Evolutionary conservation across 1,140 invertebrate genomes (phyloP).

Genomic region (Megathymus violae): DNA sequence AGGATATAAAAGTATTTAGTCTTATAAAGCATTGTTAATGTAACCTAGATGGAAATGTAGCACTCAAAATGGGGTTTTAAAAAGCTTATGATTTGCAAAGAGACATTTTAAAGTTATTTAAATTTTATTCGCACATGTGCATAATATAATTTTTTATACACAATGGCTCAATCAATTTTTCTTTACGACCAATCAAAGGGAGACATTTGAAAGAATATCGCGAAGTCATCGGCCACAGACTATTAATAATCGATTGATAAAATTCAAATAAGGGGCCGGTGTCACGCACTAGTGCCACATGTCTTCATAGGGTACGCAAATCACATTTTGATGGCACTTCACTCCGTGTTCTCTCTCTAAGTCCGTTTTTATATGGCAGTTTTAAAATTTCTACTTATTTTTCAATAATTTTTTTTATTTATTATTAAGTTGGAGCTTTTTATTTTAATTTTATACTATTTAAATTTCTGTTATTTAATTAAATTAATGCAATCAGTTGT

Average conservation of each 20-base stretch:
- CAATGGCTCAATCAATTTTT: slow-evolving; percentile 85
- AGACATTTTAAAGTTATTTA: not conserved
- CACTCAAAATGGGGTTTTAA: not conserved
- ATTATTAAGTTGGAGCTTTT: too few relatives aligned
- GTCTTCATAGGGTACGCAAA: slow-evolving; percentile 30
- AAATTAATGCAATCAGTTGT: too few relatives aligned
- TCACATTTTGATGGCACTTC: slow-evolving; percentile 26
- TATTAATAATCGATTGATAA: slow-evolving; percentile 84
- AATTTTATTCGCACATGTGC: slow-evolving; percentile 38
- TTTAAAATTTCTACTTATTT: too few relatives aligned
- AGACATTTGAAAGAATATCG: slow-evolving; percentile 83
- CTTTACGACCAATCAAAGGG: slow-evolving; percentile 68
- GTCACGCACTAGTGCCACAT: slow-evolving; percentile 21
- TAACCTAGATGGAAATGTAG: too few relatives aligned
- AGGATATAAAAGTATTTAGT: too few relatives aligned
- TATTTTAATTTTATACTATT: too few relatives aligned
- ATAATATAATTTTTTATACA: slow-evolving; percentile 74
- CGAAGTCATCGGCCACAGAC: slow-evolving; percentile 86
- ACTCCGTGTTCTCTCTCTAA: too few relatives aligned
- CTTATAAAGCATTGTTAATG: too few relatives aligned
- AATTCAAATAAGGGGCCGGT: slow-evolving; percentile 56
- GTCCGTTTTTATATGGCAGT: too few relatives aligned
- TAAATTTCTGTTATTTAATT: too few relatives aligned
- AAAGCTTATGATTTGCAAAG: not conserved
- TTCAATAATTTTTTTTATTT: too few relatives aligned